Percentiles rank a stretch among this genome's conserved stretches.
These are phyloP conservation scores for Porphyrio hochstetteri DNA, from an alignment of 2,113 vertebrate genomes.

Conservation along the genomic window DNA sequence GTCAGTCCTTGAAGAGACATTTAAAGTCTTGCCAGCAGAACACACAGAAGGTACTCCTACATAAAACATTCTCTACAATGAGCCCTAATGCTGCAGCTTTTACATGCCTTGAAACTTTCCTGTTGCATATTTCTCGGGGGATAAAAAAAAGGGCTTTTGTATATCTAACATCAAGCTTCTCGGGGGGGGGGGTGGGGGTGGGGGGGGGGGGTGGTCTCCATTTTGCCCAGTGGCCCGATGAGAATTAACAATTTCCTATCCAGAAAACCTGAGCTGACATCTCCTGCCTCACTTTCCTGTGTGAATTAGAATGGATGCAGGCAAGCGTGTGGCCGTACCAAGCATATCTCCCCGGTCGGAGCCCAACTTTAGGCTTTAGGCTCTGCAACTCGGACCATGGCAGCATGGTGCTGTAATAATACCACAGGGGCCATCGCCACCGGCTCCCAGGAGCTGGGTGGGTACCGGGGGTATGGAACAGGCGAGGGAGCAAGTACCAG, in stretches of 20 bases:
- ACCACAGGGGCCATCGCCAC: background rate
- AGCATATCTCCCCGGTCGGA: background rate
- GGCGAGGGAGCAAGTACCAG: background rate
- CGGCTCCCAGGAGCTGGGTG: background rate
- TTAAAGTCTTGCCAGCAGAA: slow-evolving; percentile 20
- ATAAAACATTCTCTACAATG: background rate
- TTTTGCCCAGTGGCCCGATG: background rate
- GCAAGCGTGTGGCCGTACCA: background rate
- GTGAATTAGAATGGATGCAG: background rate
- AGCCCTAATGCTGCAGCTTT: background rate
- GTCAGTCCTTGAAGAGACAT: background rate
- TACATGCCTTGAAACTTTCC: background rate
- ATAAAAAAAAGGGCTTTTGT: background rate
- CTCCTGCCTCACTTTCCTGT: background rate
- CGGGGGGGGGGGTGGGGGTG: too few species aligned
- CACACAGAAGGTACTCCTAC: slow-evolving; percentile 29
- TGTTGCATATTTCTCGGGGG: background rate
- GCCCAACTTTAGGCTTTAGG: background rate
- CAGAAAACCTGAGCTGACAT: background rate
- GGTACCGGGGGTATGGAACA: too few species aligned
- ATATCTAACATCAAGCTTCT: background rate
- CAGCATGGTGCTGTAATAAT: background rate
- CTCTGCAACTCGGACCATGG: background rate
- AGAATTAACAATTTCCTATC: background rate
- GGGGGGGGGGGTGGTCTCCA: too few species aligned